Evolutionary conservation across 2,797 vertebrate species (phyloP), one percentile per base, ranked within the genome.

Genomic region (Manis javanica): DNA sequence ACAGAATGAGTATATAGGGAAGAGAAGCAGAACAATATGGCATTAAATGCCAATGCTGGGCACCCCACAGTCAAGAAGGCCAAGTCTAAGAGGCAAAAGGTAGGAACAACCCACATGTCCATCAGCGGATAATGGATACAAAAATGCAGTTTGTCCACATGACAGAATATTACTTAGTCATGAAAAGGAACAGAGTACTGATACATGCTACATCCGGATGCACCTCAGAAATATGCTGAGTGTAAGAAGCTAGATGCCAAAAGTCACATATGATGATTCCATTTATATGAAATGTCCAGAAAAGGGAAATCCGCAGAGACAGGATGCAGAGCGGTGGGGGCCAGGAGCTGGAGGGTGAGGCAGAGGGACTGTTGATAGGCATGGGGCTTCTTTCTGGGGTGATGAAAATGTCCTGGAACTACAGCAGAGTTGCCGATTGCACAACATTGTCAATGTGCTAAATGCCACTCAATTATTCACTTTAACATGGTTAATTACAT

Each of bases 161-260:
- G 14, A 1, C 49, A 15, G 74, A 78, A 51, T 63, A 81, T 53
- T 46, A 63, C 34, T 31, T 19, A 51, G 63, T 37, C 53, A 13
- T 0, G 29, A 90, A 75, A 87, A 90, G 19, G 69, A 78, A 71
- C 9, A 37, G 7, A 18, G 39, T 16, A 10, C 13, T 26, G 18
- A 57, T 18, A 55, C 2, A 8, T 0, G 7, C 34, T 3, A 21
- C 19, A 14, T 6, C n/a, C 21, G 16, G 26, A 13, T 1, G 31
- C 10, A 29, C 29, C 23, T 69, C 13, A 7, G 21, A 88, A 55
- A 71, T 79, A 61, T 39, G 39, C 21, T 31, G 5, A 53, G 13
- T 24, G 23, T 57, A 53, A 72, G 39, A 78, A 59, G 13, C 24
- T 10, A 37, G 26, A 75, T 2, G 3, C 42, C 82, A 51, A 29